phyloP scores from a whole-genome alignment of 2,888 invertebrate genomes.

The Phaonia tiefii region DNA sequence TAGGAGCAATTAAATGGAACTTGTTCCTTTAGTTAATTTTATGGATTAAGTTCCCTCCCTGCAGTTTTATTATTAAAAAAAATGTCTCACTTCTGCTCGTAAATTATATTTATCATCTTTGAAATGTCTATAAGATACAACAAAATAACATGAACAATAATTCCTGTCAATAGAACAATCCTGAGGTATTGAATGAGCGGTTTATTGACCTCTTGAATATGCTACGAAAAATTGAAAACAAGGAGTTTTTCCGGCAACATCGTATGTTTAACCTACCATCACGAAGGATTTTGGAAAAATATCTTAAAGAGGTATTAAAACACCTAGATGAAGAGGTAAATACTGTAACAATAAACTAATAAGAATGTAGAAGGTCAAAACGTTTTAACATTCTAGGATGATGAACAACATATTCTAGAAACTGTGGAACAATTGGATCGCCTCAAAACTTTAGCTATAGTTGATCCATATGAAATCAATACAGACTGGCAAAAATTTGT shows the following conservation, averaged over 20 bases:
- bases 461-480: constrained; percentile 79
- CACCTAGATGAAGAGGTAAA: constrained; percentile 76
- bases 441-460: constrained; percentile 78
- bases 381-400: constrained; percentile 68
- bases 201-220: constrained; percentile 73
- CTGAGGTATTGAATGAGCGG: constrained; percentile 68
- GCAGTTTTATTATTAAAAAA: no score
- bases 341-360: not conserved
- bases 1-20: no score
- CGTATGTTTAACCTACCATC: constrained; percentile 76
- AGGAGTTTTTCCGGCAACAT: constrained; percentile 76
- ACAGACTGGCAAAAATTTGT: constrained; percentile 80
- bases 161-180: constrained; percentile 70
- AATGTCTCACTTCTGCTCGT: no score
- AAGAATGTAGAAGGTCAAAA: not conserved
- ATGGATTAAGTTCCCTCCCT: no score
- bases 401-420: constrained; percentile 75
- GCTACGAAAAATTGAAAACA: constrained; percentile 74
- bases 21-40: no score
- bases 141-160: no score
- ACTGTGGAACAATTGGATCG: constrained; percentile 79
- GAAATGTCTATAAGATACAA: no score
- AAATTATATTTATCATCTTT: no score
- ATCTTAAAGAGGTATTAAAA: constrained; percentile 75
- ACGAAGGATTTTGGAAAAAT: constrained; percentile 73